A percentile compares a stretch with the other conserved stretches of the same genome.
Evolutionary conservation across 2,888 invertebrate species (phyloP).

Genomic region (Acanthococcus lagerstroemiae): DNA sequence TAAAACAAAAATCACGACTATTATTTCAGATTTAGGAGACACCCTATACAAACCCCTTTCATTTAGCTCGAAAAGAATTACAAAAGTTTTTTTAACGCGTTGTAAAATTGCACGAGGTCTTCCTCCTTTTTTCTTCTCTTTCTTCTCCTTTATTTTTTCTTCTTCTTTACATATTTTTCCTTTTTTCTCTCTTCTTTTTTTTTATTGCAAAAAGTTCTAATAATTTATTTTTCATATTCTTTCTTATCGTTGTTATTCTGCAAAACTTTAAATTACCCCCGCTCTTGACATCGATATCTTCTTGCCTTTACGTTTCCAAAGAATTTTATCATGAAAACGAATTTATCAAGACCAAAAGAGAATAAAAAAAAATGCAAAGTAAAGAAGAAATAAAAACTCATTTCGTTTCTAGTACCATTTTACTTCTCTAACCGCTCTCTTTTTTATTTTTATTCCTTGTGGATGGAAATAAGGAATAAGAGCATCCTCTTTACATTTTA

Average conservation of each 20-base stretch:
- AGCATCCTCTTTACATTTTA: not conserved
- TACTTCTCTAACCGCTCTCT: not conserved
- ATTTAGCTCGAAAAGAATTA: constrained; percentile 23
- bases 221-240: constrained; percentile 29
- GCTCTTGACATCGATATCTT: constrained; percentile 19
- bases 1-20: too few relatives aligned
- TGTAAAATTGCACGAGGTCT: constrained; percentile 10
- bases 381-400: constrained; percentile 20
- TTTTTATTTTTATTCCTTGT: not conserved
- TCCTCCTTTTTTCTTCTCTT: not conserved
- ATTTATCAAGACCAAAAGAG: too few relatives aligned
- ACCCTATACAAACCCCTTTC: constrained; percentile 21
- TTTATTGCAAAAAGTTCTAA: constrained; percentile 28
- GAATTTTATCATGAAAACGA: constrained; percentile 21
- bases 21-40: constrained; percentile 16
- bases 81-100: constrained; percentile 25
- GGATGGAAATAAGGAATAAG: not conserved
- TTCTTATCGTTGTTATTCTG: constrained; percentile 23
- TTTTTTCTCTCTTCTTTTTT: constrained; percentile 14
- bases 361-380: not conserved
- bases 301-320: constrained; percentile 13
- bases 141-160: not conserved
- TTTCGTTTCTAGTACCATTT: constrained; percentile 8
- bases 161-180: not conserved
- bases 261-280: constrained; percentile 18